Percentiles rank a stretch among this genome's conserved stretches.
Conservation (phyloP, 1,140 invertebrate species). For the Stratiolaelaps scimitus region DNA sequence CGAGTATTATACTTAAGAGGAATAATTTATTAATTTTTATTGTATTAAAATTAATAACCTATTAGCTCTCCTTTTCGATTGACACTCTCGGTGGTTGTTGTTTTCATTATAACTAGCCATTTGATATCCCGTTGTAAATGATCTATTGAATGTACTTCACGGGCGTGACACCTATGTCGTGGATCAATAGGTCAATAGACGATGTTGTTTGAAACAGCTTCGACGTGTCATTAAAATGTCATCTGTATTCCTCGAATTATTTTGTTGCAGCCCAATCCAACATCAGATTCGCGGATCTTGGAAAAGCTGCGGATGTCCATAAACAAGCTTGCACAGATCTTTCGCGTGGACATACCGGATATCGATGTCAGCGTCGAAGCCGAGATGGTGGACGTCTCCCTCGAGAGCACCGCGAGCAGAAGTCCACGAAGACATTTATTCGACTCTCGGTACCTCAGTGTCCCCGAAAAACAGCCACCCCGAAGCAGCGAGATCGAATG, state of each 20-base stretch:
- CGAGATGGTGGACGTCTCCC: slow-evolving; percentile 9
- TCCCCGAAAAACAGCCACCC: slow-evolving; percentile 17
- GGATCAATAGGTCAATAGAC: no score
- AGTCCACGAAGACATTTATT: neutral
- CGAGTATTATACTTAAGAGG: no score
- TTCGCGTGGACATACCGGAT: slow-evolving; percentile 1
- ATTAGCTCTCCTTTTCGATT: no score
- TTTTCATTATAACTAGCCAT: neutral
- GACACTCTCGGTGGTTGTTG: no score
- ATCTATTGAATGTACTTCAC: neutral
- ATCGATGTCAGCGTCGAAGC: neutral
- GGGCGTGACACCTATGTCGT: no score
- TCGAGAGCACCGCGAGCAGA: neutral
- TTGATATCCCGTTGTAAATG: neutral
- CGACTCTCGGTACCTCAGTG: neutral
- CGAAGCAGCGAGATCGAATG: slow-evolving; percentile 10
- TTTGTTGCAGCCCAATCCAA: neutral
- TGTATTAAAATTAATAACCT: no score
- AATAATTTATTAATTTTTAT: no score
- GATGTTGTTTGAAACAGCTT: neutral
- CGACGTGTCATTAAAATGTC: neutral
- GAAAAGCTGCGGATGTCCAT: slow-evolving; percentile 3
- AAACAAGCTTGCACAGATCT: slow-evolving; percentile 3
- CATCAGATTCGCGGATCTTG: neutral
- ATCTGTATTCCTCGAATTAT: neutral